A percentile compares a stretch with the other conserved stretches of the same genome.
Conservation (phyloP, 2,888 invertebrate genomes). For the Pedicia rivosa region DNA sequence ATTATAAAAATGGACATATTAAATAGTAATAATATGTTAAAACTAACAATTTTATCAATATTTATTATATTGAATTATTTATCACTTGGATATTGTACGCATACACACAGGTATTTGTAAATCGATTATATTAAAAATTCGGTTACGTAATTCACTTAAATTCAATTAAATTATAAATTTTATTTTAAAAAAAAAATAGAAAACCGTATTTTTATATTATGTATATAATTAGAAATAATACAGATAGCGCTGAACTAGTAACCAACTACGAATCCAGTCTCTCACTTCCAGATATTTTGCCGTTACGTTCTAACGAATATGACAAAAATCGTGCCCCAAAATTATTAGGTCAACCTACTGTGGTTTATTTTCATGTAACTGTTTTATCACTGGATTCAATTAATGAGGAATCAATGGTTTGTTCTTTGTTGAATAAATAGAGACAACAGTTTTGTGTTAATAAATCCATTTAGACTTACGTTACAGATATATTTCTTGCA, state of each 20-base stretch:
- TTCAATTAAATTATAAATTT: not conserved
- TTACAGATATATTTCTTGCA: slow-evolving; percentile 81
- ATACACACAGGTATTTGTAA: slow-evolving; percentile 2
- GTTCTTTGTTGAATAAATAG: too few relatives aligned
- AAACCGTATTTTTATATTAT: slow-evolving; percentile 6
- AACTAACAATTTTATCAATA: too few relatives aligned
- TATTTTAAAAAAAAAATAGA: not conserved
- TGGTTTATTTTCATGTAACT: slow-evolving; percentile 82
- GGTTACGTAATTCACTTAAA: not conserved
- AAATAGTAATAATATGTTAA: too few relatives aligned
- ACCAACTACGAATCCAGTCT: slow-evolving; percentile 43
- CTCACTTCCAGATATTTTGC: slow-evolving; percentile 70
- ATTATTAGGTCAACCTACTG: slow-evolving; percentile 67
- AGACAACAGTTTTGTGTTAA: not conserved
- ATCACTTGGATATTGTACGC: slow-evolving; percentile 4
- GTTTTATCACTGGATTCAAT: slow-evolving; percentile 86
- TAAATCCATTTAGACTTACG: slow-evolving; percentile 56
- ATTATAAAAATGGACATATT: too few relatives aligned
- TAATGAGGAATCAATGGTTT: slow-evolving; percentile 87
- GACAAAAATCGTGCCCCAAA: slow-evolving; percentile 85
- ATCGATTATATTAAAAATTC: not conserved
- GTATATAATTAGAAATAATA: slow-evolving; percentile 24
- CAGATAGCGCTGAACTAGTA: slow-evolving; percentile 29
- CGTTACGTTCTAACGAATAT: slow-evolving; percentile 68
- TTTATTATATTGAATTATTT: too few relatives aligned